phyloP scores from a whole-genome alignment of 2,888 invertebrate genomes.

The Harmothoe impar region DNA sequence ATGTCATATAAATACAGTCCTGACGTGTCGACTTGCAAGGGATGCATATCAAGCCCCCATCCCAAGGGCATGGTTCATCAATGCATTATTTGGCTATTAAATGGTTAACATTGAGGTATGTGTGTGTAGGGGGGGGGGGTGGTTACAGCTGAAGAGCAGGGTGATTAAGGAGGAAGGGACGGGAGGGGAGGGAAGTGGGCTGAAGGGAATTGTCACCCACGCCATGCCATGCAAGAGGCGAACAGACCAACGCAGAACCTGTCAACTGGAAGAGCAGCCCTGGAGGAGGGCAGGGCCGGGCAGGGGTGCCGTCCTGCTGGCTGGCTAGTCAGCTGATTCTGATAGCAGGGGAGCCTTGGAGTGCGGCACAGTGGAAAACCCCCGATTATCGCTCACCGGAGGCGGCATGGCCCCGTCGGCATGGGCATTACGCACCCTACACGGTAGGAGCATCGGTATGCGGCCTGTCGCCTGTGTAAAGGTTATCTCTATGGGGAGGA shows the following conservation, averaged over 20 bases:
- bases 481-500: constrained; percentile 9
- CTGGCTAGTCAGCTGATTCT: neutral
- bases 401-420: neutral
- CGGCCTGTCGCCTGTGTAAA: neutral
- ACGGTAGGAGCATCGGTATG: too few relatives aligned
- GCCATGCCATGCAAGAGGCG: neutral
- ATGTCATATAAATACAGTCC: too few relatives aligned
- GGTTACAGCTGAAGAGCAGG: neutral
- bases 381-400: constrained; percentile 45
- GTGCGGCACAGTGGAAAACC: constrained; percentile 9
- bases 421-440: too few relatives aligned
- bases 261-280: neutral
- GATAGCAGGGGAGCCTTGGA: neutral
- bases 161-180: neutral
- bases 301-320: neutral
- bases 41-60: too few relatives aligned
- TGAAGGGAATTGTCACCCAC: neutral
- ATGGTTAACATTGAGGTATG: too few relatives aligned
- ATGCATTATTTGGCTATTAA: too few relatives aligned
- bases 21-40: too few relatives aligned
- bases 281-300: neutral
- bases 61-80: too few relatives aligned
- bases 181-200: neutral
- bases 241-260: neutral
- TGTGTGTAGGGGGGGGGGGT: too few relatives aligned